These are phyloP conservation scores for Crypturellus tataupa DNA, from an alignment of 2,797 vertebrate species.

Conservation along the genomic window DNA sequence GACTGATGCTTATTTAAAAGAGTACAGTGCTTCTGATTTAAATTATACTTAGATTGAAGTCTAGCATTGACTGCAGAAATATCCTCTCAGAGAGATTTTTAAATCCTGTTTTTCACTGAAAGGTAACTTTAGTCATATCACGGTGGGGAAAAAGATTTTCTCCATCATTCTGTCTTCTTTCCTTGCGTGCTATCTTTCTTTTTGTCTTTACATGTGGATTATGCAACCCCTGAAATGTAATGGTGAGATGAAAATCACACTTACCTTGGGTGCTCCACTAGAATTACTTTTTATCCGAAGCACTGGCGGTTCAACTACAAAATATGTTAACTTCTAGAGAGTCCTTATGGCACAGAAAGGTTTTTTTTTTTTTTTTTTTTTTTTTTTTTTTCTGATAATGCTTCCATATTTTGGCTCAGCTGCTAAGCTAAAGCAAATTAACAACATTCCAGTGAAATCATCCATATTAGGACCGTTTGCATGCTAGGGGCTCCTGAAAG, in stretches of 20 bases:
- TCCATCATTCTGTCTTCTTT: not conserved
- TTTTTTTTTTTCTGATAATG: not conserved
- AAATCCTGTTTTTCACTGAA: not conserved
- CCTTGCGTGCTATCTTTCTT: not conserved
- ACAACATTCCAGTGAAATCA: not conserved
- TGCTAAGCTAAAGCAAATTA: not conserved
- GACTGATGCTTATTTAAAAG: too few relatives aligned
- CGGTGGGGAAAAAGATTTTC: not conserved
- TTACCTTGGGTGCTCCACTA: not conserved
- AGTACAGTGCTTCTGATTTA: not conserved
- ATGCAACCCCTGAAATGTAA: not conserved
- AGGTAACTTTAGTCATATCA: not conserved
- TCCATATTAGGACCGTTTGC: not conserved
- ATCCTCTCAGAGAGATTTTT: accelerated
- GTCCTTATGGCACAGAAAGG: not conserved
- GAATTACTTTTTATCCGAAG: not conserved
- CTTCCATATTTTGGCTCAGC: not conserved
- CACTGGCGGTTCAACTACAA: not conserved
- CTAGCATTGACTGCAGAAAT: not conserved
- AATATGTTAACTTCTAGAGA: not conserved
- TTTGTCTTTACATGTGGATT: not conserved
- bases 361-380: too few relatives aligned
- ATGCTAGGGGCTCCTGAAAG: not conserved
- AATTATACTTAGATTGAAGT: not conserved
- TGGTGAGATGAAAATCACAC: not conserved